phyloP scores from a whole-genome alignment of 2,113 vertebrate species.

The Macrotis lagotis region DNA sequence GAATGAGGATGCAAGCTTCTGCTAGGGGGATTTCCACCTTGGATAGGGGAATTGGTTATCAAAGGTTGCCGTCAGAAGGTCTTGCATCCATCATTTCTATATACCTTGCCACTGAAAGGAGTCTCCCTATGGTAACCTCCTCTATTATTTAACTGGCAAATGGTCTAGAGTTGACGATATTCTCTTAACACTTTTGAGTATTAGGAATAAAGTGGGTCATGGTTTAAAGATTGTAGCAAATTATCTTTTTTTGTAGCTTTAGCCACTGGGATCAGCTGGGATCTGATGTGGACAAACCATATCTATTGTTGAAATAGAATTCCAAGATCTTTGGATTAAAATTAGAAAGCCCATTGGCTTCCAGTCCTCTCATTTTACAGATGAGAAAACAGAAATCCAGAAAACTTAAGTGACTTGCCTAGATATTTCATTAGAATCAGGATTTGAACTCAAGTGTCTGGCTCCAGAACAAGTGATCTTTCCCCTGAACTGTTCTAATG shows the following conservation, averaged over 20 bases:
- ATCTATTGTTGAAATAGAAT: background rate
- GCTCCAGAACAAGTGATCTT: too few species aligned
- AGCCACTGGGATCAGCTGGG: background rate
- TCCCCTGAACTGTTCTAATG: too few species aligned
- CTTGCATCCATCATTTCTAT: background rate
- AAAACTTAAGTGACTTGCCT: too few species aligned
- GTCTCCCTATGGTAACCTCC: background rate
- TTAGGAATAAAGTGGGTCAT: background rate
- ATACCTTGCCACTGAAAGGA: background rate
- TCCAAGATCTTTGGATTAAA: background rate
- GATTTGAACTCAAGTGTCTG: too few species aligned
- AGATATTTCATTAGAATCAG: too few species aligned
- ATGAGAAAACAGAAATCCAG: too few species aligned
- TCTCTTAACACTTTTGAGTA: background rate
- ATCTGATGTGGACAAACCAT: background rate
- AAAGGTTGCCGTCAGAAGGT: background rate
- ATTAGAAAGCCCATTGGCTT: too few species aligned
- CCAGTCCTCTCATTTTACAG: background rate
- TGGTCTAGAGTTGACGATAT: background rate
- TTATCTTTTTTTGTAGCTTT: background rate
- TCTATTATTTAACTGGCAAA: background rate
- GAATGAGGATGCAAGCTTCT: background rate
- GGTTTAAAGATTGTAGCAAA: background rate
- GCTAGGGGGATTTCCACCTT: background rate
- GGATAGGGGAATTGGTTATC: background rate